Evolutionary conservation across 2,797 vertebrate genomes (phyloP).

Genomic region (Poecilia wingei): DNA sequence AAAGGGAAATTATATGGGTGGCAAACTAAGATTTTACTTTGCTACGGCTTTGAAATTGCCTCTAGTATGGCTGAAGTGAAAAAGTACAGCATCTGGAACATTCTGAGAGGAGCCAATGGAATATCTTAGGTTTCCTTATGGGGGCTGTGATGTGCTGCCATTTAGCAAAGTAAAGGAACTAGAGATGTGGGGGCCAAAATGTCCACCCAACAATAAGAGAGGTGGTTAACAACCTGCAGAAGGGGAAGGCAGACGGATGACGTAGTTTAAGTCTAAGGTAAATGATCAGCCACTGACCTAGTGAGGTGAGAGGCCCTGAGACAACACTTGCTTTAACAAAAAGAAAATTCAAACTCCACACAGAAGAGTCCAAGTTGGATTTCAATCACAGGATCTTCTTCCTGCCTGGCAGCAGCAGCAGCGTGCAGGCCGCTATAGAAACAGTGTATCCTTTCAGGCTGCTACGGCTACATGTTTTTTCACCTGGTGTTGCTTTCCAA

Average conservation of each 20-base stretch:
- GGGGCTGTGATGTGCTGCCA: constrained; percentile 66
- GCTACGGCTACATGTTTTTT: constrained; percentile 48
- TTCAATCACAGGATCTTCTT: background rate
- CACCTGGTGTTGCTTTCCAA: constrained; percentile 56
- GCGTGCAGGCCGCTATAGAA: constrained; percentile 10
- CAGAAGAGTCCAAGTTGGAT: background rate
- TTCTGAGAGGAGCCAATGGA: constrained; percentile 46
- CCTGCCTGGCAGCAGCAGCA: background rate
- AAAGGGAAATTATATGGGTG: constrained; percentile 34
- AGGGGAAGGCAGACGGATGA: constrained; percentile 10
- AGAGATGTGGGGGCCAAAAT: constrained; percentile 61
- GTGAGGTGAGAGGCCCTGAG: background rate
- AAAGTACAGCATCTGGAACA: constrained; percentile 34
- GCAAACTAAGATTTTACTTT: constrained; percentile 50
- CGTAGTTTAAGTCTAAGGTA: constrained; percentile 31
- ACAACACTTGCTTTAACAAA: background rate
- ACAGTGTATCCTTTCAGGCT: constrained; percentile 54
- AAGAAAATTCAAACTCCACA: background rate
- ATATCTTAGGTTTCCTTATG: constrained; percentile 63
- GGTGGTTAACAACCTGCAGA: constrained; percentile 46
- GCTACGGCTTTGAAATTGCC: constrained; percentile 43
- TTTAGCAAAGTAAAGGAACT: constrained; percentile 74
- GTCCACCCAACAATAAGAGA: constrained; percentile 33
- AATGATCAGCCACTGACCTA: constrained; percentile 35
- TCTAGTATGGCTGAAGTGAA: background rate